Base-by-base conservation (phyloP, 2,888 invertebrate species). In the Meiosimyza platycephala region DNA sequence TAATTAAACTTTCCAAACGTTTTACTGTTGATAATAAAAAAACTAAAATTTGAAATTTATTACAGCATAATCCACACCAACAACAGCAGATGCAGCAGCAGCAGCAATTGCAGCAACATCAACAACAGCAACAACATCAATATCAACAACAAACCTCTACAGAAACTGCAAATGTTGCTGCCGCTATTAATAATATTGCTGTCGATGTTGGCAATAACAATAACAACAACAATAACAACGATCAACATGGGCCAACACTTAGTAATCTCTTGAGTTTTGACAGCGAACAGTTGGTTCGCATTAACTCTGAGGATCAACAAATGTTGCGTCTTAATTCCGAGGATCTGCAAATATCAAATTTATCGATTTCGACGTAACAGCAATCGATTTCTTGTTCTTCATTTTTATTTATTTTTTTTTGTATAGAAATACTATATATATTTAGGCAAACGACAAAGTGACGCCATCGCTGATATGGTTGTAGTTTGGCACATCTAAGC, bases 291-390 rank as follows among this genome's bases (percentile, higher is more conserved):
- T 78, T 89, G 76, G 85, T 88, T 69, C 86, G 85, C 74, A 86
- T 90, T 54, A 88, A 88, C 80, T 90, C 90, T 2, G 87, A 88
- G 73, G 90, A 90, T 76, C 87, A 88, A 75, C 88, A 89, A 80
- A 82, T 89, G 79, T 79, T 88, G 75, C 86, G 86, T 75, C 85
- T 90, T 54, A 88, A 88, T 80, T 89, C 90, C 7, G 87, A 88
- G 73, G 90, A 90, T 77, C 86, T 84, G 59, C 80, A 83, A 77
- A 80, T 90, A 72, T 88, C 89, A 68, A 88, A 88, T 57, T 84
- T 89, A 48, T 87, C 87, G 60, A 82, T 87, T 81, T 85, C 86
- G 64, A 82, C 84, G 79, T 84, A 84, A 80, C 78, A 76, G 15
- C 15, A 15, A 40, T 73, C 55, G 47, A n/a, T 50, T 52, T 70